A percentile compares a stretch with the other conserved stretches of the same genome.
Conservation (phyloP, 2,888 invertebrate species). For the Protula sp. region DNA sequence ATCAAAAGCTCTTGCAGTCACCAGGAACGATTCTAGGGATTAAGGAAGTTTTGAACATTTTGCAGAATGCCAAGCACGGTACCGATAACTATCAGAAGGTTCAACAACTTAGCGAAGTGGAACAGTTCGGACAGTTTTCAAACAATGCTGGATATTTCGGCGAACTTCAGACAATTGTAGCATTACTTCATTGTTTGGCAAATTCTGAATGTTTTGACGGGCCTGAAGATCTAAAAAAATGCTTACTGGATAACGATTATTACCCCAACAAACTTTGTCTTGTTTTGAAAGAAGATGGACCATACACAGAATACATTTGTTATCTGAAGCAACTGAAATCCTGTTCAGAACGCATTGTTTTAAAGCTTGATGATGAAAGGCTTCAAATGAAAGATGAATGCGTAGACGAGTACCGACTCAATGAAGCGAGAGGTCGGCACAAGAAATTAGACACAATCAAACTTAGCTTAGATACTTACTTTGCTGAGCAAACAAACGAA, state of each 20-base stretch:
- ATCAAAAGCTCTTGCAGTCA: slow-evolving; percentile 14
- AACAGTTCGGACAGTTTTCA: not conserved
- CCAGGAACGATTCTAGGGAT: slow-evolving; percentile 14
- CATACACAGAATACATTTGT: too few relatives aligned
- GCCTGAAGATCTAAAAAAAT: not conserved
- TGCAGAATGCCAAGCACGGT: slow-evolving; percentile 12
- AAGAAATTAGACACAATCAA: slow-evolving; percentile 19
- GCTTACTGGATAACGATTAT: slow-evolving; percentile 17
- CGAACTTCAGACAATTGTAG: slow-evolving; percentile 25
- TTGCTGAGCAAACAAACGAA: slow-evolving; percentile 26
- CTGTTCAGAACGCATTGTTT: not conserved
- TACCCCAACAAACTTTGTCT: slow-evolving; percentile 7
- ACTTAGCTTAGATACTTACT: slow-evolving; percentile 26
- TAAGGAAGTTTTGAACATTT: slow-evolving; percentile 8
- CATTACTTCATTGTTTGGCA: slow-evolving; percentile 5
- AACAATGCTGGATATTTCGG: slow-evolving; percentile 29
- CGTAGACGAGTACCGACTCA: slow-evolving; percentile 6
- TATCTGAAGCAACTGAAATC: not conserved
- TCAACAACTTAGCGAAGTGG: slow-evolving; percentile 24
- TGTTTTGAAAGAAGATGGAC: not conserved
- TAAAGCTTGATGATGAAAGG: slow-evolving; percentile 7
- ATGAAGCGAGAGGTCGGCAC: slow-evolving; percentile 4
- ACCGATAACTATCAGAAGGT: slow-evolving; percentile 13
- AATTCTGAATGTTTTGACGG: not conserved
- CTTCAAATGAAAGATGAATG: slow-evolving; percentile 10